Evolutionary conservation across 2,888 invertebrate genomes (phyloP), one percentile per base, ranked within the genome.

Genomic region (Sarcophaga subvicina): DNA sequence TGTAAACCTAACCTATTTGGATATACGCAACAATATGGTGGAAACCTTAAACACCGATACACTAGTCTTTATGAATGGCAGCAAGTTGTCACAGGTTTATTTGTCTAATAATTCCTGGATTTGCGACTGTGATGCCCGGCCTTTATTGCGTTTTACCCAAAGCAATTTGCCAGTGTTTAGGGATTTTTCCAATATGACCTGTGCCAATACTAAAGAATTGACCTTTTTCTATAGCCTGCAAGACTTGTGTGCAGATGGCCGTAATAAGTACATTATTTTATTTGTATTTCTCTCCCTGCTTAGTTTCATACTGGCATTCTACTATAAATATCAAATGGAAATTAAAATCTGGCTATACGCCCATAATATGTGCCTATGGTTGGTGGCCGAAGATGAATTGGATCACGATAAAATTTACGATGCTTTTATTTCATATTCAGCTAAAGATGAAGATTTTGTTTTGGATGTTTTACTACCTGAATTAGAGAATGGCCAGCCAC

Each of bases 281-380:
- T 94, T 20, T 94, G 54, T 94, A 0, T 76, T 94, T 1, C 85
- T 94, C 8, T 94, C 94, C 8, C 88, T 95, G 8, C 86, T 94
- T 0, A 80, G 94, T 1, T 94, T 60, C 4, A 4, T 69, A 17
- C 4, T 67, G 0, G 94, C 94, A 0, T 88, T 95, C 0, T 95
- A 95, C 90, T 95, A 95, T 89, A 94, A 94, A 75, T 95, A 94
- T 77, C 94, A 95, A 88, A 93, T 93, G 54, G 95, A 95, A 90
- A 94, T 96, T 70, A 96, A 96, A 91, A 94, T 96, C 4, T 96
- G 96, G 96, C 91, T 96, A n/a, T 96, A 92, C 90, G 94, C 95
- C 0, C 95, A 95, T 88, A 94, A 95, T 73, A 89, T 94, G 88
- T 95, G 95, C 86, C 91, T 95, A 25, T 95, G 95, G 94, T 94